phyloP scores from a whole-genome alignment of 2,113 vertebrate genomes.

The Alligator mississippiensis region DNA sequence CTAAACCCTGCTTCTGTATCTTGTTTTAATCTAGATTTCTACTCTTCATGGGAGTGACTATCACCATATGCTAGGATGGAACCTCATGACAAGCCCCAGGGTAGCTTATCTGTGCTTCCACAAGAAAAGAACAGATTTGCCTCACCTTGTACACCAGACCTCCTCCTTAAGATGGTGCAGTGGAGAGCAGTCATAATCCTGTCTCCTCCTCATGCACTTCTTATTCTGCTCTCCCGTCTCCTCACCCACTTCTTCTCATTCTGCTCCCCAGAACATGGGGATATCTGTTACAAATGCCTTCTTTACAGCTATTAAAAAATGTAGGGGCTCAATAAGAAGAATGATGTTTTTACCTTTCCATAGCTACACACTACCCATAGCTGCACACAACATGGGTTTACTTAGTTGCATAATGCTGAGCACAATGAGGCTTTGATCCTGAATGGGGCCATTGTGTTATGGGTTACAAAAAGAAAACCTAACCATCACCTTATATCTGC shows the following conservation, averaged over 20 bases:
- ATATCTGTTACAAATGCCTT: neutral
- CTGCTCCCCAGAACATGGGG: neutral
- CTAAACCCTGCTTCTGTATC: neutral
- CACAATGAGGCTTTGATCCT: neutral
- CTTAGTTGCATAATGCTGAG: neutral
- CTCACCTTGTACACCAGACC: neutral
- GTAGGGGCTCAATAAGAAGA: neutral
- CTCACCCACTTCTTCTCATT: no score
- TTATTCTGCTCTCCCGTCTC: neutral
- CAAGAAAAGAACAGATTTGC: neutral
- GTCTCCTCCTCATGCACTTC: neutral
- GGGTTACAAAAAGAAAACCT: neutral
- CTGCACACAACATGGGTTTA: rapidly evolving
- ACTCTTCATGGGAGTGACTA: neutral
- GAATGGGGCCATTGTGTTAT: neutral
- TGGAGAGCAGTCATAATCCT: neutral
- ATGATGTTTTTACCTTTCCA: neutral
- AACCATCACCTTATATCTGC: neutral
- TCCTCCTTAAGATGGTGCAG: rapidly evolving
- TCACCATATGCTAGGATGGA: neutral
- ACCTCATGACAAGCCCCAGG: neutral
- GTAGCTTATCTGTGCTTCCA: neutral
- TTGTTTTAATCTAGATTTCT: neutral
- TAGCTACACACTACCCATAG: neutral
- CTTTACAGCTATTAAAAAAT: neutral